phyloP scores from a whole-genome alignment of 2,113 vertebrate species.

The Sceloporus undulatus region DNA sequence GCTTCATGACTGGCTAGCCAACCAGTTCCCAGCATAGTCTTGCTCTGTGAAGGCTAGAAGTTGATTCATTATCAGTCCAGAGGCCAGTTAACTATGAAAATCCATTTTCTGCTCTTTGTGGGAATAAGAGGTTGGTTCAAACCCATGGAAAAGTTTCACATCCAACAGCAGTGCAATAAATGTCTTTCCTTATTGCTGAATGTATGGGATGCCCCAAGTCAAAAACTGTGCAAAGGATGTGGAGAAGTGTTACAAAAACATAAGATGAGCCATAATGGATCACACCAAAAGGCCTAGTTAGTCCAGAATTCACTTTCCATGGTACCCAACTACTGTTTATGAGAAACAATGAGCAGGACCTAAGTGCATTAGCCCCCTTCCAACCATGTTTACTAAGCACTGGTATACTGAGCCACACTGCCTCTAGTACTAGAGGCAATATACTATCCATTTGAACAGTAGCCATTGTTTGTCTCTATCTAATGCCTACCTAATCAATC shows the following conservation, averaged over 20 bases:
- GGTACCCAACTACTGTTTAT: too few species aligned
- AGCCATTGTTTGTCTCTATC: neutral
- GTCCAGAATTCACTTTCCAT: too few species aligned
- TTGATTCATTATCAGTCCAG: too few species aligned
- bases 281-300: too few species aligned
- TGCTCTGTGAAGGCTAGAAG: too few species aligned
- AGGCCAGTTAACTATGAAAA: neutral
- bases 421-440: too few species aligned
- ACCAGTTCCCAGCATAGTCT: neutral
- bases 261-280: too few species aligned
- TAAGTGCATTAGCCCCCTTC: too few species aligned
- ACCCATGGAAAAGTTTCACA: neutral
- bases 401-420: too few species aligned
- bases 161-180: neutral
- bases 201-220: neutral
- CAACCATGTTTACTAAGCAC: too few species aligned
- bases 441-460: too few species aligned
- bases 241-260: neutral
- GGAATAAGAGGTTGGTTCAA: neutral
- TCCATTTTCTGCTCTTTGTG: neutral
- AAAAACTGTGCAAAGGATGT: neutral
- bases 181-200: neutral
- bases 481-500: neutral
- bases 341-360: too few species aligned
- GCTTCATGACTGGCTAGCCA: neutral